A percentile compares a stretch with the other conserved stretches of the same genome.
phyloP scores from a whole-genome alignment of 2,888 invertebrate genomes.

The Caradrina clavipalpis region DNA sequence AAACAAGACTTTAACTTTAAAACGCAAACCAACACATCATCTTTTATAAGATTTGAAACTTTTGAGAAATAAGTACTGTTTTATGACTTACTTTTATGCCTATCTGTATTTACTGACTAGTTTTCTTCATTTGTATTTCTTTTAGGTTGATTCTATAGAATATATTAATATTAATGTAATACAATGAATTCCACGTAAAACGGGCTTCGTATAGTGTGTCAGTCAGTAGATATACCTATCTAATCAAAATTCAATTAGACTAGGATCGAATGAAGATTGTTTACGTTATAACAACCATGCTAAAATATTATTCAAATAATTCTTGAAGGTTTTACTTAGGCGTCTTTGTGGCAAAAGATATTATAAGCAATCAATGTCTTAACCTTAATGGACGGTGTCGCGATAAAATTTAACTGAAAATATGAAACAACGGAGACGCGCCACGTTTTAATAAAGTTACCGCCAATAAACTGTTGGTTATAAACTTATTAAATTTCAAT shows the following conservation, averaged over 20 bases:
- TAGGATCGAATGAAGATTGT: background rate
- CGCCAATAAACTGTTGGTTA: slow-evolving; percentile 57
- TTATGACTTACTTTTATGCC: background rate
- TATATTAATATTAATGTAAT: no score
- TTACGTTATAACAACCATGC: background rate
- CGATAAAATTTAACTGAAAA: slow-evolving; percentile 55
- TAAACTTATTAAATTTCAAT: slow-evolving; percentile 61
- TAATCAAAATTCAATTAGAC: background rate
- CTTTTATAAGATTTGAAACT: background rate
- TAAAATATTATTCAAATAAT: slow-evolving; percentile 44
- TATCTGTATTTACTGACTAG: background rate
- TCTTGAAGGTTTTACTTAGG: slow-evolving; percentile 31
- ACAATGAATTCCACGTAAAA: background rate
- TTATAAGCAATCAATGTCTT: slow-evolving; percentile 61
- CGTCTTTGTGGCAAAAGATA: slow-evolving; percentile 45
- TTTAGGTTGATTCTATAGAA: background rate
- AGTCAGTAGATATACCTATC: background rate
- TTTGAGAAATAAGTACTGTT: background rate
- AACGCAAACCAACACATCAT: background rate
- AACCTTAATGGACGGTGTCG: slow-evolving; percentile 55
- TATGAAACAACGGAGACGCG: slow-evolving; percentile 55
- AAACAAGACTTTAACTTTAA: background rate
- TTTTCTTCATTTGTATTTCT: background rate
- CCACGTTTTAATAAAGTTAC: slow-evolving; percentile 63
- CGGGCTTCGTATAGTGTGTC: background rate